Conservation (phyloP, 2,113 vertebrate genomes). For the Chinchilla lanigera region DNA sequence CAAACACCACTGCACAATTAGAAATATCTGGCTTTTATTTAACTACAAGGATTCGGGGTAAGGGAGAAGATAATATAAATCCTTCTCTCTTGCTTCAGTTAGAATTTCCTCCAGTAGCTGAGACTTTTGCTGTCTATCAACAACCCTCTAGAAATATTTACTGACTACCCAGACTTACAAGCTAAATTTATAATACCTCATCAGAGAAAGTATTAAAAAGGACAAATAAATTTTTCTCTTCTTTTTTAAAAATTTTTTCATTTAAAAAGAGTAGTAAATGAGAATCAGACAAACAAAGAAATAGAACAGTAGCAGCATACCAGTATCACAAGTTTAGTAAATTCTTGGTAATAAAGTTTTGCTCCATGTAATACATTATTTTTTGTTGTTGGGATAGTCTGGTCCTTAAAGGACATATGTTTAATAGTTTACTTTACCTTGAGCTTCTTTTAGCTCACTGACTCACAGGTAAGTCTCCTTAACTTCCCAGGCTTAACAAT, state of each 20-base stretch:
- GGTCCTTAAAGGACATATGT: background rate
- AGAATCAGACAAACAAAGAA: too few species aligned
- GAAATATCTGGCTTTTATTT: conserved; percentile 44
- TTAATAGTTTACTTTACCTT: conserved; percentile 27
- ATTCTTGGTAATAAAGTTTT: background rate
- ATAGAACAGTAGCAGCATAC: too few species aligned
- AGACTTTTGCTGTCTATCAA: background rate
- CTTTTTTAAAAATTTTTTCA: too few species aligned
- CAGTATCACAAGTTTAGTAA: background rate
- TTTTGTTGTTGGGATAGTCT: conserved; percentile 1
- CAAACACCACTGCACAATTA: background rate
- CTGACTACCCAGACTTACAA: background rate
- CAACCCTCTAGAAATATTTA: background rate
- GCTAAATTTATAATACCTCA: background rate
- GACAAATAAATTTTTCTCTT: background rate
- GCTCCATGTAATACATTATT: background rate
- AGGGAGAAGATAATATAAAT: background rate
- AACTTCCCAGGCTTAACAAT: background rate
- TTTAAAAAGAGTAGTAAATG: too few species aligned
- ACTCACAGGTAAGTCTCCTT: background rate
- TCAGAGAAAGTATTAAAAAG: background rate
- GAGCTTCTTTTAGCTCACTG: background rate
- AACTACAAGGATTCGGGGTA: background rate
- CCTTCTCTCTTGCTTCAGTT: background rate
- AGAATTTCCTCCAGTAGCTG: background rate